Evolutionary conservation across 2,888 invertebrate species (phyloP).

Genomic region (Phaedon cochleariae): DNA sequence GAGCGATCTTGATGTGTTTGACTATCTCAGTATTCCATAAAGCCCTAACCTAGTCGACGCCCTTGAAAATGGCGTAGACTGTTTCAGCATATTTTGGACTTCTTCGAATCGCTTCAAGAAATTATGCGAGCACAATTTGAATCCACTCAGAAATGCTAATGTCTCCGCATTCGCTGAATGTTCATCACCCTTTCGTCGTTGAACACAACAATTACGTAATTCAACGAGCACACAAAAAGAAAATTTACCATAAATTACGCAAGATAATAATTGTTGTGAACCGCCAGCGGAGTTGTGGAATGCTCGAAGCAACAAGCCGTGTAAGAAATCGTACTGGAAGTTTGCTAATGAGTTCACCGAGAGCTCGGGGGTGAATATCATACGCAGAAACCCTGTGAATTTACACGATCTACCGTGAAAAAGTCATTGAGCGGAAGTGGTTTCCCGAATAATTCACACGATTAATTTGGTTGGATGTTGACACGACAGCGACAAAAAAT

Average conservation of each 20-base stretch:
- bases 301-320: slow-evolving; percentile 31
- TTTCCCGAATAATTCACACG: slow-evolving; percentile 15
- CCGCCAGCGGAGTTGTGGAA: slow-evolving; percentile 23
- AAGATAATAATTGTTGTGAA: slow-evolving; percentile 30
- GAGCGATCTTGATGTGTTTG: no score
- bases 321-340: slow-evolving; percentile 35
- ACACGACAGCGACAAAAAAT: neutral
- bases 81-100: no score
- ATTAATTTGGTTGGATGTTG: neutral
- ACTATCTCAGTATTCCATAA: no score
- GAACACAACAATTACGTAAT: slow-evolving; percentile 10
- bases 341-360: slow-evolving; percentile 41
- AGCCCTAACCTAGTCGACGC: no score
- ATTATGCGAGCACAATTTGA: neutral
- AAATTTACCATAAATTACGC: slow-evolving; percentile 21
- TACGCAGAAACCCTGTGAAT: slow-evolving; percentile 34
- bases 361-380: slow-evolving; percentile 35
- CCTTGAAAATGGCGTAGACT: no score
- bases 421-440: slow-evolving; percentile 11
- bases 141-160: neutral
- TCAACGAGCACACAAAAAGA: slow-evolving; percentile 13
- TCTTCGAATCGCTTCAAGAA: neutral
- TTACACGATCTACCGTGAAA: slow-evolving; percentile 12
- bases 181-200: neutral
- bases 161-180: neutral